These are phyloP conservation scores for Sakesphorus luctuosus DNA, from an alignment of 2,113 vertebrate genomes.

Conservation along the genomic window DNA sequence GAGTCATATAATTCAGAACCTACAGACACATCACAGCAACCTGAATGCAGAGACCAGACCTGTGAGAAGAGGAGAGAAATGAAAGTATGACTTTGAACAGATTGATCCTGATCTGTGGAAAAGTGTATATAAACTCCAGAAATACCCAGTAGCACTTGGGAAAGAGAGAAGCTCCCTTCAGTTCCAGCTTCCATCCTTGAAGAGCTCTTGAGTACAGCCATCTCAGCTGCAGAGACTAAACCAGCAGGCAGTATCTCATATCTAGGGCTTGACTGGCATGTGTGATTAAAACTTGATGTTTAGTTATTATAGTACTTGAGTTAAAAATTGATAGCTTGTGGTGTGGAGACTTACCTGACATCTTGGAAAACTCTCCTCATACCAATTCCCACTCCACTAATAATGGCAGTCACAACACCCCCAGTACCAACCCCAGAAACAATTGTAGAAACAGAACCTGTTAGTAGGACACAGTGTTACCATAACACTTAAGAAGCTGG, in stretches of 20 bases:
- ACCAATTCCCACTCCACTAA: background rate
- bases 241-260: background rate
- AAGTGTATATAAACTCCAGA: background rate
- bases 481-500: background rate
- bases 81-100: background rate
- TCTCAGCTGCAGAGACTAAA: background rate
- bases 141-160: background rate
- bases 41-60: background rate
- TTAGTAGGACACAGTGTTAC: background rate
- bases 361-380: background rate
- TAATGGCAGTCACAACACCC: background rate
- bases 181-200: background rate
- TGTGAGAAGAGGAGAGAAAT: background rate
- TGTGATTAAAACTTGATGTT: background rate
- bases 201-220: background rate
- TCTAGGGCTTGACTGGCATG: background rate
- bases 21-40: background rate
- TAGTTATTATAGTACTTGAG: background rate
- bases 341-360: background rate
- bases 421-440: background rate
- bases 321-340: background rate
- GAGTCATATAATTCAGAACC: fast-evolving
- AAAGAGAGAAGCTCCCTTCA: background rate
- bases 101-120: background rate
- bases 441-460: background rate